Evolutionary conservation across 2,113 vertebrate species (phyloP), one percentile per base, ranked within the genome.

Genomic region (Thunnus maccoyii): DNA sequence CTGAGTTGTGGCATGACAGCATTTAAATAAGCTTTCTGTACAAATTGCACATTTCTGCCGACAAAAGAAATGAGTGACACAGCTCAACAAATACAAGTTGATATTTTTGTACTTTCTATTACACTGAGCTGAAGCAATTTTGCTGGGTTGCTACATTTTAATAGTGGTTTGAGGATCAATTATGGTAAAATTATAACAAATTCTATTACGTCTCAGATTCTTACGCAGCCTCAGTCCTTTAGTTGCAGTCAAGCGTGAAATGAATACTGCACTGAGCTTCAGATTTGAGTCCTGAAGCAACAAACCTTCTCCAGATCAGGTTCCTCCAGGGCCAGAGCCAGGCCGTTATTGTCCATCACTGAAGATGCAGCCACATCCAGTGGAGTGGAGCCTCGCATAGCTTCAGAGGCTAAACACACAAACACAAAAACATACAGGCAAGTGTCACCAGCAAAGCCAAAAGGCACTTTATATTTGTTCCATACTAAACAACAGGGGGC

Each of bases 331-430:
- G 97, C 95, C 56, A 99, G 92, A 0, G 98, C 98, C 82, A 99
- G 94, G 27, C 98, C 97, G 2, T 99, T 99, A 90, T 99, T 99
- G 92, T 99, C 98, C 98, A 99, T 99, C 75, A 99, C 97, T 4
- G 98, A 99, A 60, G 98, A 97, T 3, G 98, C 98, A 70, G 98
- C 98, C 58, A 99, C 98, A 82, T 99, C 98, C 46, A 99, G 92
- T 0, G 98, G 98, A 55, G 98, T 99, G 0, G 97, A 99, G 74
- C 98, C 98, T 68, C 98, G 96, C 98, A 99, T 99, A 0, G 97
- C 97, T 17, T 98, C 97, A 88, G 97, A 99, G 0, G 98, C 98
- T 99, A 82, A 22, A 83, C 32, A 67, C 32, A 75, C 41, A 70
- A 60, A 82, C 62, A 73, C 36, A 60, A 57, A 71, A 32, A 62